These are phyloP conservation scores for Artibeus lituratus DNA, from an alignment of 2,797 vertebrate genomes.

Conservation along the genomic window DNA sequence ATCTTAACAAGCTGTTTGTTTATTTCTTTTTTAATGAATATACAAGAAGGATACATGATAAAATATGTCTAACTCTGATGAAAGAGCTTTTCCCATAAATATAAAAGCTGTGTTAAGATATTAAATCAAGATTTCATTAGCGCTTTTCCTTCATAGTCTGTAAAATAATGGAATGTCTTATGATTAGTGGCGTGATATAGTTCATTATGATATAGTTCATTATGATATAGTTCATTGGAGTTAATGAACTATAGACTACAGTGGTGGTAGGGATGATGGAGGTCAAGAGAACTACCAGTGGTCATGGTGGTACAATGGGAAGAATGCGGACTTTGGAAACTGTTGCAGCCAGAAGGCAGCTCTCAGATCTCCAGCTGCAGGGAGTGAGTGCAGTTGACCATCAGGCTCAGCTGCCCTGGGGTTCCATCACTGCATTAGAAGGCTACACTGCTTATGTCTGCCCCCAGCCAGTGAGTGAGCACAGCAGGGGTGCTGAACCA, in stretches of 20 bases:
- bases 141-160: neutral
- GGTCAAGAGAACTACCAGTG: neutral
- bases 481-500: neutral
- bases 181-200: neutral
- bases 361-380: neutral
- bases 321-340: neutral
- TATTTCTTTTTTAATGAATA: neutral
- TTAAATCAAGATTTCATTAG: neutral
- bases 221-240: no score
- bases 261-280: neutral
- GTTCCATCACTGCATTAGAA: neutral
- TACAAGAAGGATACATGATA: neutral
- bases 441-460: neutral
- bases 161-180: neutral
- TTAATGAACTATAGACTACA: neutral
- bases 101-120: neutral
- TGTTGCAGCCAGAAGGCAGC: neutral
- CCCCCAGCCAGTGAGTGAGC: neutral
- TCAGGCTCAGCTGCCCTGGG: no score
- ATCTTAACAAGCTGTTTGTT: neutral
- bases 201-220: no score
- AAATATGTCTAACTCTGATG: neutral
- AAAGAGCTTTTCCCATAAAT: neutral
- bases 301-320: neutral
- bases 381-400: accelerated